Percentiles rank a stretch among this genome's conserved stretches.
Conservation (phyloP, 2,113 vertebrate species). For the Naja naja region DNA sequence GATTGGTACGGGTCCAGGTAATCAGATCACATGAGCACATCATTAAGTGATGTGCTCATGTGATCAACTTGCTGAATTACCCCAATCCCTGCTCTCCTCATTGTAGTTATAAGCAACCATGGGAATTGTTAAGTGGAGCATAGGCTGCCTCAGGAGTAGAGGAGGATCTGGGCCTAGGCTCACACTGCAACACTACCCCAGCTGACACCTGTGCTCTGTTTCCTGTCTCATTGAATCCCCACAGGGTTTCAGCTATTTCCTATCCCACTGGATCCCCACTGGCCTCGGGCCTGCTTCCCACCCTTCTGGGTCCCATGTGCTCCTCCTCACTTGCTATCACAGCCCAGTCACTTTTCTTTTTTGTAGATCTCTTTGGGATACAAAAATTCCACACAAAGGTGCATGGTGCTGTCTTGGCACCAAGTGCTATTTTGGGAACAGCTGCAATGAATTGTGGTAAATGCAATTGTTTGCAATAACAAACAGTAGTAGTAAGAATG, state of each 20-base stretch:
- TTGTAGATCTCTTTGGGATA: not conserved
- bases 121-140: not conserved
- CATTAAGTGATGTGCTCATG: not conserved
- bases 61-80: not conserved
- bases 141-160: not conserved
- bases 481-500: not conserved
- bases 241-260: not conserved
- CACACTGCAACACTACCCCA: not conserved
- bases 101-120: not conserved
- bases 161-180: not conserved
- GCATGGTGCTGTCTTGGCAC: not conserved
- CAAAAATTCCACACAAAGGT: not conserved
- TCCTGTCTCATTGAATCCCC: not conserved
- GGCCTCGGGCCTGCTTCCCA: not conserved
- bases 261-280: not conserved
- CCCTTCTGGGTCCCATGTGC: not conserved
- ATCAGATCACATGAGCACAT: no score
- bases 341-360: not conserved
- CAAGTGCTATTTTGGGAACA: not conserved
- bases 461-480: not conserved
- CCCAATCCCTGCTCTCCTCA: not conserved
- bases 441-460: not conserved
- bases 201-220: not conserved
- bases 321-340: not conserved
- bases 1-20: no score